These are phyloP conservation scores for Pyrgilauda ruficollis DNA, from an alignment of 2,113 vertebrate genomes.

Conservation along the genomic window DNA sequence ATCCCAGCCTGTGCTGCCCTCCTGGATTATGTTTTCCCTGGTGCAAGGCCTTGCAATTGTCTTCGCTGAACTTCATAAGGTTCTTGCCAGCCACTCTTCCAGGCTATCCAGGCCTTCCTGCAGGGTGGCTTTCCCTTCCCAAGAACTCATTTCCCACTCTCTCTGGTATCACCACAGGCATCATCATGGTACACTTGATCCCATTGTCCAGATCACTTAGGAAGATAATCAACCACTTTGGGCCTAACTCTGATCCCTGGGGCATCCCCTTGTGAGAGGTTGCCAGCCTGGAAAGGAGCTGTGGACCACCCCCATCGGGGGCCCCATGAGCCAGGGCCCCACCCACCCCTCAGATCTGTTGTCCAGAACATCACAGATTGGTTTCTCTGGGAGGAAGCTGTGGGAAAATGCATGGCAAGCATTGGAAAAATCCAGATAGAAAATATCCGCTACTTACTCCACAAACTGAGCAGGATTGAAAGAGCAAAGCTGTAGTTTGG, in stretches of 20 bases:
- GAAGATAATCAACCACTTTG: not conserved
- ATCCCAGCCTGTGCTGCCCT: not conserved
- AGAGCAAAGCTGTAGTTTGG: not conserved
- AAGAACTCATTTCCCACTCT: not conserved
- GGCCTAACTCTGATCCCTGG: not conserved
- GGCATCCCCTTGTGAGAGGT: not conserved
- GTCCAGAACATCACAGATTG: accelerated
- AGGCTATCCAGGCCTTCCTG: not conserved
- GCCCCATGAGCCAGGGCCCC: not conserved
- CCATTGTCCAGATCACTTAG: too few species aligned
- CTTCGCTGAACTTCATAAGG: not conserved
- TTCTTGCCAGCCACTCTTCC: not conserved
- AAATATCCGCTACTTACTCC: not conserved
- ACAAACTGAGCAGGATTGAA: not conserved
- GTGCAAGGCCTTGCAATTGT: not conserved
- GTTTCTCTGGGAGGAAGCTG: not conserved
- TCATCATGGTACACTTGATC: not conserved
- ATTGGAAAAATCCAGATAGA: not conserved
- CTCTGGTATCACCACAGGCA: not conserved
- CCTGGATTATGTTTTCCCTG: not conserved
- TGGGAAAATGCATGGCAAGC: not conserved
- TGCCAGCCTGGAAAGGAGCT: not conserved
- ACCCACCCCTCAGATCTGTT: not conserved
- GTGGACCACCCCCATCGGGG: too few species aligned
- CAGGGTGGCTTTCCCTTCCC: not conserved